These are phyloP conservation scores for Plagodis dolabraria DNA, from an alignment of 2,888 invertebrate species.

Conservation along the genomic window DNA sequence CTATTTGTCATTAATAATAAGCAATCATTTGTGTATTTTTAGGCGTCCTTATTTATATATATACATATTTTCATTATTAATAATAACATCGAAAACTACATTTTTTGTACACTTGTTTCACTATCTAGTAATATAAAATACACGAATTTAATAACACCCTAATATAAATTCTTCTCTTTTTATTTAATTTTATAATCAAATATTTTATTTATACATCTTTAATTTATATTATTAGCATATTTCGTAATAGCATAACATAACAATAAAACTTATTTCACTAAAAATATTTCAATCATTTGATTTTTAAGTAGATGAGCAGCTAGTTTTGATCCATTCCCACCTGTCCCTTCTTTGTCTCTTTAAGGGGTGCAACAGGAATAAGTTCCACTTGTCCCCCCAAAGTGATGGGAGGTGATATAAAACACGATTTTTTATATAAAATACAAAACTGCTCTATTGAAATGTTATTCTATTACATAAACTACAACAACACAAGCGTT, in stretches of 20 bases:
- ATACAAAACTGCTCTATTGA: no score
- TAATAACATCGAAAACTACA: conserved; percentile 20
- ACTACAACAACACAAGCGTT: background rate
- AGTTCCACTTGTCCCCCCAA: no score
- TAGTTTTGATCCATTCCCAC: no score
- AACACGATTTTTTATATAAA: no score
- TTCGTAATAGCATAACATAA: conserved; percentile 6
- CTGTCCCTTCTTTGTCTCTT: no score
- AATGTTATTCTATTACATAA: no score
- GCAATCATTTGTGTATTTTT: background rate
- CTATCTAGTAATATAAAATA: conserved; percentile 14
- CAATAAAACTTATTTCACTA: no score
- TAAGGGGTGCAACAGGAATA: no score
- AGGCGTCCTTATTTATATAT: conserved; percentile 7
- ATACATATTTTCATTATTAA: background rate
- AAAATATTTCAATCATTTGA: no score
- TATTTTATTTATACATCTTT: conserved; percentile 1
- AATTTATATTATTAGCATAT: background rate
- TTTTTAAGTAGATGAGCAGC: no score
- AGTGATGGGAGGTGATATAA: no score
- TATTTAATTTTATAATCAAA: conserved; percentile 13
- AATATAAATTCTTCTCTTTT: conserved; percentile 36
- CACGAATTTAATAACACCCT: conserved; percentile 18
- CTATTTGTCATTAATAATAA: background rate
- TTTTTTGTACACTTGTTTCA: conserved; percentile 22